Conservation (phyloP, 2,113 vertebrate genomes). For the Dasyprocta punctata region DNA sequence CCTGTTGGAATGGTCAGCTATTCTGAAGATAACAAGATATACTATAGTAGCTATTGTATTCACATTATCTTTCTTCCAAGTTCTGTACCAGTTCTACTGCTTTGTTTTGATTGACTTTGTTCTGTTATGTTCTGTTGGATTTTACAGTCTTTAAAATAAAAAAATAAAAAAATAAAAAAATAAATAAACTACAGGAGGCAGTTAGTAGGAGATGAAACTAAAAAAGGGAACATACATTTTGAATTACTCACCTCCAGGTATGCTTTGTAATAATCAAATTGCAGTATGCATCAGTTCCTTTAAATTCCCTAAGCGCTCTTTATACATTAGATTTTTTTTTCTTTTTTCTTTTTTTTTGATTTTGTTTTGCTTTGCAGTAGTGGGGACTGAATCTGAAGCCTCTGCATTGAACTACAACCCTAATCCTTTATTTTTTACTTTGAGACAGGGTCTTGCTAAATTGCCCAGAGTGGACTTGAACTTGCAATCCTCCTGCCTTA, state of each 20-base stretch:
- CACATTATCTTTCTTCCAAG: too few species aligned
- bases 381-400: background rate
- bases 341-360: background rate
- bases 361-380: background rate
- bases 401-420: background rate
- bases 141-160: too few species aligned
- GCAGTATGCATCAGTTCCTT: background rate
- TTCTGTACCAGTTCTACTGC: too few species aligned
- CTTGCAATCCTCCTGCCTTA: background rate
- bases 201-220: background rate
- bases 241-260: background rate
- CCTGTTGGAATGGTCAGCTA: too few species aligned
- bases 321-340: background rate
- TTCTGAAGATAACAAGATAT: too few species aligned
- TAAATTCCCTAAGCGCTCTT: background rate
- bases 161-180: too few species aligned
- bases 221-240: background rate
- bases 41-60: too few species aligned
- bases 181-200: too few species aligned
- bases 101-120: too few species aligned
- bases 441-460: background rate
- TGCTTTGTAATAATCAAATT: background rate
- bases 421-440: background rate
- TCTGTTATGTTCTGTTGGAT: too few species aligned
- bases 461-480: background rate